Conservation (phyloP, 2,888 invertebrate species). For the Hyalella azteca region DNA sequence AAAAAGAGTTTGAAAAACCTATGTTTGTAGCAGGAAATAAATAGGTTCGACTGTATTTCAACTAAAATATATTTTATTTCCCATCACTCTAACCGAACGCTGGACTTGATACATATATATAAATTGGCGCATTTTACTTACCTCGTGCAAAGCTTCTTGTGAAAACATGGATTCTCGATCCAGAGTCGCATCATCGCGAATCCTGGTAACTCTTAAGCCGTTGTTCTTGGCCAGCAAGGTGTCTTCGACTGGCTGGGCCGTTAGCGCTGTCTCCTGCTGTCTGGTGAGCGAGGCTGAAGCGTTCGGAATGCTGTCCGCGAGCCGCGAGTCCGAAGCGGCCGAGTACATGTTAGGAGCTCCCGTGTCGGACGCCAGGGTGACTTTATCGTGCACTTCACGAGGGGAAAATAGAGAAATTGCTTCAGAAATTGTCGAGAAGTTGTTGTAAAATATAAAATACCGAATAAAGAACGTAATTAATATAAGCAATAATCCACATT, state of each 20-base stretch:
- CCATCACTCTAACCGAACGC: too few relatives aligned
- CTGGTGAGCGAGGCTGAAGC: neutral
- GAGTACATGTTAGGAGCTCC: slow-evolving; percentile 38
- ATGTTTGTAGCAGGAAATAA: too few relatives aligned
- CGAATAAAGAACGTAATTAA: too few relatives aligned
- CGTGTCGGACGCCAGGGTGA: neutral
- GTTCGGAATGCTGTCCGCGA: slow-evolving; percentile 18
- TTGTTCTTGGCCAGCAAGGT: neutral
- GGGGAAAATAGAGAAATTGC: too few relatives aligned
- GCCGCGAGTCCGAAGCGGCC: slow-evolving; percentile 19
- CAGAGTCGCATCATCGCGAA: neutral
- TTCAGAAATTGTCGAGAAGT: too few relatives aligned
- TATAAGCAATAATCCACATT: too few relatives aligned
- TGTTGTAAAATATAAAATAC: too few relatives aligned
- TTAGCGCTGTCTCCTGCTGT: slow-evolving; percentile 26
- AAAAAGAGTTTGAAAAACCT: too few relatives aligned
- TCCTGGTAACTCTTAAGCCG: neutral
- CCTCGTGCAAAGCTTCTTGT: slow-evolving; percentile 4
- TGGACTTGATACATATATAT: too few relatives aligned
- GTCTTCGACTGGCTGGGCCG: slow-evolving; percentile 12
- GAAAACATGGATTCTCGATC: slow-evolving; percentile 24
- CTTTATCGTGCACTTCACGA: slow-evolving; percentile 31
- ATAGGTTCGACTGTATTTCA: too few relatives aligned
- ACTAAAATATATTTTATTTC: too few relatives aligned
- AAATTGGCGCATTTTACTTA: too few relatives aligned